These are phyloP conservation scores for Gila robusta DNA, from an alignment of 2,797 vertebrate genomes.

Conservation along the genomic window DNA sequence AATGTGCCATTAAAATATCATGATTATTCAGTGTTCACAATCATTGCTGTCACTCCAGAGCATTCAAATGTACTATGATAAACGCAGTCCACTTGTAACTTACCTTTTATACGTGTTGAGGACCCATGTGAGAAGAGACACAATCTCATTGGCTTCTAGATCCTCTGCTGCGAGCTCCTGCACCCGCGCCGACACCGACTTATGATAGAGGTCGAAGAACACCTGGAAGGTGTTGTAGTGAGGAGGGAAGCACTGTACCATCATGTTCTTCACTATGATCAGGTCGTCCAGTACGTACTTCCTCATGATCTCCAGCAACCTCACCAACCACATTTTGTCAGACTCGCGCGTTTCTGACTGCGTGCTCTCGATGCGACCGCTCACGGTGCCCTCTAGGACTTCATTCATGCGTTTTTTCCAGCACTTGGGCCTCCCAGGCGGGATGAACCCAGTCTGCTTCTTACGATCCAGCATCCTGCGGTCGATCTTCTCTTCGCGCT, in stretches of 20 bases:
- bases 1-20: too few relatives aligned
- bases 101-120: conserved; percentile 97
- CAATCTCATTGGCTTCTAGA: conserved; percentile 95
- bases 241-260: conserved; percentile 94
- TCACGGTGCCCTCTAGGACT: conserved; percentile 90
- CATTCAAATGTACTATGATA: background rate
- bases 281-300: conserved; percentile 95
- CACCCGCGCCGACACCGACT: conserved; percentile 86
- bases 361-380: conserved; percentile 91
- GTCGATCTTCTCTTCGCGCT: conserved; percentile 95
- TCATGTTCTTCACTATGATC: conserved; percentile 89
- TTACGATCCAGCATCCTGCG: conserved; percentile 93
- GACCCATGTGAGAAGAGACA: conserved; percentile 94
- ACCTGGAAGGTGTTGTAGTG: conserved; percentile 89
- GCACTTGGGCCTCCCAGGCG: conserved; percentile 91
- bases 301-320: conserved; percentile 93
- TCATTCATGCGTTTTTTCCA: conserved; percentile 96
- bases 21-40: too few relatives aligned
- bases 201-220: conserved; percentile 90
- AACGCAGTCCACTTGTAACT: background rate
- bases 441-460: conserved; percentile 93
- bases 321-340: conserved; percentile 99
- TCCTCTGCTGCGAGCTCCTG: conserved; percentile 91
- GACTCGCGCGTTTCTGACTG: conserved; percentile 91
- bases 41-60: background rate